A percentile compares a stretch with the other conserved stretches of the same genome.
These are phyloP conservation scores for Sinosuthora webbiana DNA, from an alignment of 2,113 vertebrate genomes.

Conservation along the genomic window DNA sequence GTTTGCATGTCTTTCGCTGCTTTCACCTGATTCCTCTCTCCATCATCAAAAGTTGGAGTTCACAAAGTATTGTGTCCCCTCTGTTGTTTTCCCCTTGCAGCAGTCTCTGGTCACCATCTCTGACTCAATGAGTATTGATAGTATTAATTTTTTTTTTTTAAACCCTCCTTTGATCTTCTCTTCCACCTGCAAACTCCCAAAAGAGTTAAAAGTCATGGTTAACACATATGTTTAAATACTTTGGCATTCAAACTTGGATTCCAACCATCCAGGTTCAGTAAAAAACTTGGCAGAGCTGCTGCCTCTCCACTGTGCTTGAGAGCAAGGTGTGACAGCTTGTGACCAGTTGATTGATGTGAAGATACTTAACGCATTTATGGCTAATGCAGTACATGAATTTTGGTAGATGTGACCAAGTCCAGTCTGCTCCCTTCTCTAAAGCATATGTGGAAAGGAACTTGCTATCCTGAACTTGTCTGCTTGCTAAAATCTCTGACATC, in stretches of 20 bases:
- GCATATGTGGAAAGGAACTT: not conserved
- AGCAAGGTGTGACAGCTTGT: not conserved
- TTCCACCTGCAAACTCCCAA: slow-evolving; percentile 53
- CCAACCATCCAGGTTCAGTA: not conserved
- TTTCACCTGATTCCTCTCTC: slow-evolving; percentile 10
- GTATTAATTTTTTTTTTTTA: not conserved
- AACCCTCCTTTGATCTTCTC: not conserved
- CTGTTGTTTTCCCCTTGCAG: slow-evolving; percentile 9
- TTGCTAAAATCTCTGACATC: not conserved
- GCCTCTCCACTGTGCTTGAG: not conserved
- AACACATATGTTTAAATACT: slow-evolving; percentile 32
- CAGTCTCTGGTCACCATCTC: slow-evolving; percentile 24
- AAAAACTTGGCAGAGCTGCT: not conserved
- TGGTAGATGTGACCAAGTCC: not conserved
- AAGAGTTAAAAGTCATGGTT: slow-evolving; percentile 4
- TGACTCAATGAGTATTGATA: slow-evolving; percentile 37
- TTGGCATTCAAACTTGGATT: not conserved
- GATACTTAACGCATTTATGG: not conserved
- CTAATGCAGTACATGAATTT: not conserved
- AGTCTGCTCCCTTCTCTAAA: not conserved
- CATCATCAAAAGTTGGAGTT: not conserved
- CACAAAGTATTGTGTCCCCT: not conserved
- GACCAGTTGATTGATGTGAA: not conserved
- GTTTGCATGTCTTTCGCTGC: not conserved
- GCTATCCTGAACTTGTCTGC: not conserved